Conservation (phyloP, 2,113 vertebrate genomes). For the Malurus melanocephalus region DNA sequence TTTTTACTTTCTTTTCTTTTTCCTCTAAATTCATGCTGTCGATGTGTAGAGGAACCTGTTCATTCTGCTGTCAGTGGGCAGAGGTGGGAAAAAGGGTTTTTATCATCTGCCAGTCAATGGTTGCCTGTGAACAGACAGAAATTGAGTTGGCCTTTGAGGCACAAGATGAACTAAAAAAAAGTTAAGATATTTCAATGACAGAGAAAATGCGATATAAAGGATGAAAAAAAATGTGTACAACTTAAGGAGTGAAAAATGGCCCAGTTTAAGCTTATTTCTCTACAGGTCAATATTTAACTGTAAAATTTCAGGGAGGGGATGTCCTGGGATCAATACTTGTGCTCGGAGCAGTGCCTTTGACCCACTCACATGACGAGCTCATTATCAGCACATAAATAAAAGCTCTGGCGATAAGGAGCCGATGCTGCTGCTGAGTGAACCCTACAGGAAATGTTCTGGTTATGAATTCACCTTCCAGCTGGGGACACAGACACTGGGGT, state of each 20-base stretch:
- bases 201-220: neutral
- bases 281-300: neutral
- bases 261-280: neutral
- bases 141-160: neutral
- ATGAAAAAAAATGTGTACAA: neutral
- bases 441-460: neutral
- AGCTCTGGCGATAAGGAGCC: neutral
- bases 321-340: neutral
- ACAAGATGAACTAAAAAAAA: neutral
- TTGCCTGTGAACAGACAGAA: neutral
- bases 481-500: neutral
- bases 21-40: neutral
- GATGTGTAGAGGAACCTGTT: accelerated
- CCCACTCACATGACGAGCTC: neutral
- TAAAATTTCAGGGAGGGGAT: neutral
- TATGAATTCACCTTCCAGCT: neutral
- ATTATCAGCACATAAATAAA: neutral
- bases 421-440: neutral
- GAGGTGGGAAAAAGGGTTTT: neutral
- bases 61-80: accelerated
- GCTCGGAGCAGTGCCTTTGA: neutral
- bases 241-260: neutral
- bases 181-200: accelerated
- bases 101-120: neutral
- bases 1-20: neutral